Evolutionary conservation across 2,113 vertebrate genomes (phyloP), one percentile per base, ranked within the genome.

Genomic region (Phaethornis superciliosus): DNA sequence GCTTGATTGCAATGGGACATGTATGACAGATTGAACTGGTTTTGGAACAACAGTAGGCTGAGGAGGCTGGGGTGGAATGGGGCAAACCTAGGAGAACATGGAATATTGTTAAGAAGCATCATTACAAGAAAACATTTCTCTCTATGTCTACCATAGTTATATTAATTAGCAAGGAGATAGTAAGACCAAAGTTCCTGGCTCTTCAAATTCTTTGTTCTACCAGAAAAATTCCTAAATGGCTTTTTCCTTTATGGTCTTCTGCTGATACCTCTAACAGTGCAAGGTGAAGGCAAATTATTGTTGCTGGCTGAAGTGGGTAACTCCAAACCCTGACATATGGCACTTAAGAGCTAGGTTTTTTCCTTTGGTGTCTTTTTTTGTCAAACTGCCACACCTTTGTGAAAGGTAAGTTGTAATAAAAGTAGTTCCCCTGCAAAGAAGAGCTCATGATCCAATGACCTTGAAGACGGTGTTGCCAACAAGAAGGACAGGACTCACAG

Each of bases 31-130:
- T 63, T 98, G 98, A 94, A 98, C 98, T 4, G 99, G 98, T 96
- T 99, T 99, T 90, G 98, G 97, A 92, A 98, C 94, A 24, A 98
- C 85, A 60, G 98, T 96, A 33, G 99, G 98, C 94, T 99, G 99
- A 21, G 97, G 97, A 88, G 98, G 98, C 83, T 98, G 99, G 9
- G 99, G 97, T 18, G 97, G 98, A 65, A 97, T 96, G 32, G 97
- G 94, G 67, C 96, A 98, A 95, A 98, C 98, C 98, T 98, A 92
- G 46, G 40, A 93, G 72, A 83, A 92, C 12, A 87, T 24, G 60
- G 28, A 65, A n/a, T 28, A 54, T 16, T 44, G 44, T 93, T 81
- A 93, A 72, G 23, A 55, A 8, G 5, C 37, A 67, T 63, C 46
- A 64, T 13, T 59, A 63, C 85, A 79, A 74, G 15, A 59, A 56